Evolutionary conservation across 1,140 invertebrate species (phyloP).

Genomic region (Cydia amplana): DNA sequence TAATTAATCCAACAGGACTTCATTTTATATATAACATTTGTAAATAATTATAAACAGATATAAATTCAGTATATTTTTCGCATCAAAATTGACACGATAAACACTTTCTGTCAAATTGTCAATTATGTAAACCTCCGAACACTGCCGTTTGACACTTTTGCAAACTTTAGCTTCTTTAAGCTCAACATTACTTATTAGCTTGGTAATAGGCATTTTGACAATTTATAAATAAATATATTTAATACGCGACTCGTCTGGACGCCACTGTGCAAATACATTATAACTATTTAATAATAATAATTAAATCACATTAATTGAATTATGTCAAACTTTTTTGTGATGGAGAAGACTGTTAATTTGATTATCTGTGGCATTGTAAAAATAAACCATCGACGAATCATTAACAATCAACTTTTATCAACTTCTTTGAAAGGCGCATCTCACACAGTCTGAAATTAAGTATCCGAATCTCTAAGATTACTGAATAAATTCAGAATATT

Average conservation of each 20-base stretch:
- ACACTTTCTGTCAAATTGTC: not conserved
- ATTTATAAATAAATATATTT: constrained; percentile 27
- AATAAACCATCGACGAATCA: too few species aligned
- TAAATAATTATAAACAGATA: constrained; percentile 39
- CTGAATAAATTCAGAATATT: too few species aligned
- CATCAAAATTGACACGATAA: not conserved
- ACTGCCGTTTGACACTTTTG: constrained; percentile 64
- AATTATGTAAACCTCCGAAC: constrained; percentile 36
- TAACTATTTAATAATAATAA: not conserved
- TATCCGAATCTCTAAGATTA: too few species aligned
- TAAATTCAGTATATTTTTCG: constrained; percentile 41
- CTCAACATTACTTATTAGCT: constrained; percentile 46
- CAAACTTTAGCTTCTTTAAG: constrained; percentile 44
- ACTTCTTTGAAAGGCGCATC: too few species aligned
- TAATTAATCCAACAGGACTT: not conserved
- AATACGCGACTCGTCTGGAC: constrained; percentile 13
- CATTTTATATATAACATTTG: not conserved
- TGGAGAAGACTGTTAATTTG: too few species aligned
- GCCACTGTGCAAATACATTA: not conserved
- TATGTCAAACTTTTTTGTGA: too few species aligned
- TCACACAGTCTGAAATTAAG: too few species aligned
- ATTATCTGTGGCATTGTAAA: too few species aligned
- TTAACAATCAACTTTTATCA: too few species aligned
- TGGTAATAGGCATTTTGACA: constrained; percentile 16
- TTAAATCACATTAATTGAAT: not conserved